Evolutionary conservation across 2,888 invertebrate species (phyloP), one percentile per base, ranked within the genome.

Genomic region (Rhagonycha fulva): DNA sequence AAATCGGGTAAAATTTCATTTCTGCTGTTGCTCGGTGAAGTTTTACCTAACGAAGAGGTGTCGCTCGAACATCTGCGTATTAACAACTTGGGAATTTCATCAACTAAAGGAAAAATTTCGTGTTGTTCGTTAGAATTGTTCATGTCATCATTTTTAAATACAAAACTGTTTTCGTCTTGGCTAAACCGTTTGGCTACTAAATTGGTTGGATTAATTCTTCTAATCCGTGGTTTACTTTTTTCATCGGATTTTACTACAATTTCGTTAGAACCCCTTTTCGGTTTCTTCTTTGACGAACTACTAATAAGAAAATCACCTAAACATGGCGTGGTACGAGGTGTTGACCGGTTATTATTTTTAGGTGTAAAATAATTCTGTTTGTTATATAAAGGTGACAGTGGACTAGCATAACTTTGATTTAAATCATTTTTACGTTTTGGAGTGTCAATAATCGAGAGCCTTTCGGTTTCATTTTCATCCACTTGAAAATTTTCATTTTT

Each of bases 121-220:
- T 76, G 11, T 68, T 60, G 77, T 79, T 75, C 47, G 80, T 75
- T 9, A 14, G 14, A 70, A 77, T 68, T 47, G 67, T 71, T 9
- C 19, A 30, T 23, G 9, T 74, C 71, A 9, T 74, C 62, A 30
- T 73, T 71, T 12, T 62, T 71, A 68, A 76, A 76, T 74, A 60
- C 71, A 61, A 71, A 71, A 26, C 61, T 32, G 60, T 61, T 69
- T 67, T 66, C 63, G 4, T 24, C 47, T 60, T 19, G 63, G 28
- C 69, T 71, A 14, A 26, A 70, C 23, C 68, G 71, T 23, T 72
- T 81, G 26, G 81, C 72, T n/a, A 87, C 88, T 0, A 87, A 76
- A 77, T 81, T 83, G 14, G 91, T 91, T 0, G 91, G 91, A 78
- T 91, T 91, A 1, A 91, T 91, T 76, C 91, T 84, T n/a, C 81